Percentiles rank a stretch among this genome's conserved stretches.
Conservation (phyloP, 2,797 vertebrate species). For the Notolabrus celidotus region DNA sequence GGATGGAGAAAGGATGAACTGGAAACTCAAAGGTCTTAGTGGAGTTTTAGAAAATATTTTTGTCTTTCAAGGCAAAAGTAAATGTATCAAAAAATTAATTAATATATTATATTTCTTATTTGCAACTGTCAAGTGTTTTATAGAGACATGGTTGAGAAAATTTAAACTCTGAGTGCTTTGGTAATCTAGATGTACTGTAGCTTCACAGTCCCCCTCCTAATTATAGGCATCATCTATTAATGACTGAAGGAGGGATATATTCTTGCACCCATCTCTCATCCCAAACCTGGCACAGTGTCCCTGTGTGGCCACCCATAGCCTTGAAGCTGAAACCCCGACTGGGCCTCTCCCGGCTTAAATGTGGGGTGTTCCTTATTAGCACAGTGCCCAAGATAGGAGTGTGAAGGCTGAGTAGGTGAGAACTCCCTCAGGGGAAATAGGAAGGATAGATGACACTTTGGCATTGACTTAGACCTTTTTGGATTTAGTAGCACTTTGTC, state of each 20-base stretch:
- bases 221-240: slow-evolving; percentile 91
- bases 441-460: slow-evolving; percentile 73
- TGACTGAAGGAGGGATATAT: slow-evolving; percentile 85
- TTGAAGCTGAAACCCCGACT: slow-evolving; percentile 55
- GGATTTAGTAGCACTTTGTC: slow-evolving; percentile 72
- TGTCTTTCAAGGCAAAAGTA: not conserved
- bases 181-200: slow-evolving; percentile 73
- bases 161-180: slow-evolving; percentile 43
- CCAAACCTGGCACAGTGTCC: slow-evolving; percentile 51
- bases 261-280: slow-evolving; percentile 46
- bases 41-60: too few relatives aligned
- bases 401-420: slow-evolving; percentile 51
- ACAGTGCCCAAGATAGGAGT: slow-evolving; percentile 63
- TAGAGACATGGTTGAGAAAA: slow-evolving; percentile 1
- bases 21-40: too few relatives aligned
- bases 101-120: too few relatives aligned
- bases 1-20: too few relatives aligned
- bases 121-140: not conserved
- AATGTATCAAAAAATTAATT: not conserved
- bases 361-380: slow-evolving; percentile 67
- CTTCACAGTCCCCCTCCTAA: slow-evolving; percentile 87
- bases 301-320: slow-evolving; percentile 31
- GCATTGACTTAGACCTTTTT: slow-evolving; percentile 62
- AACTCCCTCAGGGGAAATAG: slow-evolving; percentile 47
- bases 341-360: slow-evolving; percentile 65